phyloP scores from a whole-genome alignment of 2,113 vertebrate species.

The Tichodroma muraria region DNA sequence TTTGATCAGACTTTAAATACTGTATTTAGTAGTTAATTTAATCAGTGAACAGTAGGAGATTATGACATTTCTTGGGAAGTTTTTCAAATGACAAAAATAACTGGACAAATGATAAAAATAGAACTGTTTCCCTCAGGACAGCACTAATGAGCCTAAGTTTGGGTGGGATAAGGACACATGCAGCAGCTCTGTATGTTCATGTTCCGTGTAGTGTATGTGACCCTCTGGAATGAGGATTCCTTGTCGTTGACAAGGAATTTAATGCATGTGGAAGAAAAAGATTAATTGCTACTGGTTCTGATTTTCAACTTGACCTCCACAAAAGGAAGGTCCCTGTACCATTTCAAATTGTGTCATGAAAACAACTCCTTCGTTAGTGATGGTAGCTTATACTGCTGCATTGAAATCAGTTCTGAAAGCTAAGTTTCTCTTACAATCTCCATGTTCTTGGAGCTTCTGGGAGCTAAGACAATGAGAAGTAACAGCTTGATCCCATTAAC shows the following conservation, averaged over 20 bases:
- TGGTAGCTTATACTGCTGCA: not conserved
- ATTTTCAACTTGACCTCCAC: not conserved
- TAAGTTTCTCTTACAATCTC: not conserved
- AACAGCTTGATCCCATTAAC: not conserved
- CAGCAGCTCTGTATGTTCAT: not conserved
- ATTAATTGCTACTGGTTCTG: not conserved
- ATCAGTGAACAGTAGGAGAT: conserved; percentile 14
- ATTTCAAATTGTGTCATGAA: not conserved
- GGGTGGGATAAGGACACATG: not conserved
- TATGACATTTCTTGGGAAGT: not conserved
- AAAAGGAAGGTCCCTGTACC: not conserved
- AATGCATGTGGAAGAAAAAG: not conserved
- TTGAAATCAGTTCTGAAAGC: not conserved
- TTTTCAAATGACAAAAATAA: not conserved
- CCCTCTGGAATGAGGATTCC: not conserved
- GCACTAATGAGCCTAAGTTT: not conserved
- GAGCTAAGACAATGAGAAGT: not conserved
- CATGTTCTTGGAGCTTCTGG: not conserved
- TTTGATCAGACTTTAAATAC: not conserved
- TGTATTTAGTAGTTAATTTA: not conserved
- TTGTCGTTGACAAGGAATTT: not conserved
- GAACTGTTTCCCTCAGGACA: conserved; percentile 13
- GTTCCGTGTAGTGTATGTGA: not conserved
- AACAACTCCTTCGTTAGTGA: not conserved
- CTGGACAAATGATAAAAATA: not conserved